Base-by-base conservation (phyloP, 2,888 invertebrate species). In the Pedicia rivosa region DNA sequence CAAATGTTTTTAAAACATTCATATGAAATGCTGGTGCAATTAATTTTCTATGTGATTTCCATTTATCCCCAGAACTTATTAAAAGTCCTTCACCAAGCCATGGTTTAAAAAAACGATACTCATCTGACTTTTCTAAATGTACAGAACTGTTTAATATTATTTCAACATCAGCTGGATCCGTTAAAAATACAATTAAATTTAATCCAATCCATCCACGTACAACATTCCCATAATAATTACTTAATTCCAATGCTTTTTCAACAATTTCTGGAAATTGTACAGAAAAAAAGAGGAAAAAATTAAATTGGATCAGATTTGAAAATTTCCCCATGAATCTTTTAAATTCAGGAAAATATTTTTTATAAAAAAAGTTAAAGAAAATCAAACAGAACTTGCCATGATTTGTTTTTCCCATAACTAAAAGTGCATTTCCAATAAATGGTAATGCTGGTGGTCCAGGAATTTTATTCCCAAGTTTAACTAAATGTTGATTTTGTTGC, bases 1-100 rank as follows among this genome's bases (percentile, higher is more conserved):
- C 71, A 52, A 84, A 84, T 2, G 79, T 78, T 59, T 83, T 84
- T 26, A 84, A 59, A 2, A 84, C 78, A 53, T 83, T 83, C 51
- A 82, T 70, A 51, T 83, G 83, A 66, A 84, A 84, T 28, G 83
- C 81, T 9, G 84, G 83, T 0, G 83, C 83, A 43, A 84, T 84
- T 55, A 84, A 68, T 64, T 83, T 83, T 20, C 84, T 68, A 54
- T 84, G 83, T 2, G 77, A 71, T 26, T 76, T 70, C 83, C 84
- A 84, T 65, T 78, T 80, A 38, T 74, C 71, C 25, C 80, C 80
- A 42, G 74, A 71, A 41, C 81, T 81, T 38, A 82, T 81, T 9
- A 82, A 70, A 7, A 82, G 64, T 40, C 82, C 82, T 50, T 81
- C 72, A 13, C 82, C 82, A 35, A 83, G 70, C 82, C 82, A 83